Conservation (phyloP, 2,888 invertebrate species). For the Coelopa pilipes region DNA sequence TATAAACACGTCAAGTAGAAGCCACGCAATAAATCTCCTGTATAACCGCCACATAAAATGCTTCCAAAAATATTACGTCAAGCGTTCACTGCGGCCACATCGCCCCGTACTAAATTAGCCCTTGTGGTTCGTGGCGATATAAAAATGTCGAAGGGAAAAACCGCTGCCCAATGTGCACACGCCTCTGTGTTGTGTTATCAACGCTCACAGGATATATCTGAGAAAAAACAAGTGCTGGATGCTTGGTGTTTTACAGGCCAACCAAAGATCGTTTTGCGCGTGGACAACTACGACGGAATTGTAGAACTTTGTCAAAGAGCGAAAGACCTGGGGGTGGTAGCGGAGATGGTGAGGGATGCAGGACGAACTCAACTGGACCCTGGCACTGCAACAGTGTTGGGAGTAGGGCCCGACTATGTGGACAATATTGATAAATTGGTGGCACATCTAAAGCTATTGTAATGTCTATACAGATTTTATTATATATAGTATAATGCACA, state of each 20-base stretch:
- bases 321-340: constrained; percentile 67
- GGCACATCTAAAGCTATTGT: constrained; percentile 73
- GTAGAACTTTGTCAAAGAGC: constrained; percentile 69
- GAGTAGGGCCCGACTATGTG: constrained; percentile 77
- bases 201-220: constrained; percentile 61
- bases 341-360: constrained; percentile 75
- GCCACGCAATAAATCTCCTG: neutral
- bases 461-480: neutral
- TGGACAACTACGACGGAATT: constrained; percentile 69
- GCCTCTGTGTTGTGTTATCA: constrained; percentile 79
- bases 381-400: constrained; percentile 78
- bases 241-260: constrained; percentile 77
- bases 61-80: constrained; percentile 40
- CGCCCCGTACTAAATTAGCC: constrained; percentile 72
- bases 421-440: constrained; percentile 72
- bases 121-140: constrained; percentile 81
- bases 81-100: constrained; percentile 13
- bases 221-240: constrained; percentile 63
- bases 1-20: constrained; percentile 57
- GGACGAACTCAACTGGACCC: constrained; percentile 77
- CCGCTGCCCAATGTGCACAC: constrained; percentile 83
- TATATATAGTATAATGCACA: neutral
- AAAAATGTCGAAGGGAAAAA: constrained; percentile 81
- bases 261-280: constrained; percentile 79
- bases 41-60: constrained; percentile 37